Conservation (phyloP, 35 echinoderm and acorn worm species). For the Patiria miniata region DNA sequence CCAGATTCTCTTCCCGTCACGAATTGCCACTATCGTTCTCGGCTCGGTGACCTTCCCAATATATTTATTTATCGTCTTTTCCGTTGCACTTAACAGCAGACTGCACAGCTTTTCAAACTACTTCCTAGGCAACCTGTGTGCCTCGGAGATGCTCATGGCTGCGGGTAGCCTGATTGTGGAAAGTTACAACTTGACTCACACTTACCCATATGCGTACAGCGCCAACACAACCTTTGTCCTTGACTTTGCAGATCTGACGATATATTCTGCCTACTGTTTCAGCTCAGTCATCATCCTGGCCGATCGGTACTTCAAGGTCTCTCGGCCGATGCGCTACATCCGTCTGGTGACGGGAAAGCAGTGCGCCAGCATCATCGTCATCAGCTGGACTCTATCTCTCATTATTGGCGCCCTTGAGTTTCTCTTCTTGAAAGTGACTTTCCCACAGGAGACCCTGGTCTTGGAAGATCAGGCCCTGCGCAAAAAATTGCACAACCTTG, state of each 20-base stretch:
- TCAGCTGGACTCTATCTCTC: neutral
- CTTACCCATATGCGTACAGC: too few relatives aligned
- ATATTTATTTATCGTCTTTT: neutral
- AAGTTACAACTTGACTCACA: neutral
- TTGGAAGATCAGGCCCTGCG: neutral
- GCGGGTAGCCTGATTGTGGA: rapidly evolving
- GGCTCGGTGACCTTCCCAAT: neutral
- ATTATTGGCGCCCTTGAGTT: neutral
- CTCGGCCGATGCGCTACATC: neutral
- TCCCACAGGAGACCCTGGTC: neutral
- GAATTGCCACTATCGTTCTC: neutral
- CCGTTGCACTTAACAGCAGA: neutral
- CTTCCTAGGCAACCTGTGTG: neutral
- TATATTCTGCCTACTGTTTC: neutral
- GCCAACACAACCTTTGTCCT: neutral
- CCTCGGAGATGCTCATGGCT: neutral
- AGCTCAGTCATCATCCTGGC: neutral
- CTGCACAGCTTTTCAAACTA: neutral
- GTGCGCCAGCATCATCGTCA: neutral
- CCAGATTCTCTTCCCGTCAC: neutral
- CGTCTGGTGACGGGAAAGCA: neutral
- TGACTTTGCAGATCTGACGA: neutral
- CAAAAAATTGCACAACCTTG: neutral
- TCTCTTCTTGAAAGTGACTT: neutral
- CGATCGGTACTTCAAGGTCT: constrained; percentile 8